These are phyloP conservation scores for Crypturellus undulatus DNA, from an alignment of 2,113 vertebrate genomes.

Conservation along the genomic window DNA sequence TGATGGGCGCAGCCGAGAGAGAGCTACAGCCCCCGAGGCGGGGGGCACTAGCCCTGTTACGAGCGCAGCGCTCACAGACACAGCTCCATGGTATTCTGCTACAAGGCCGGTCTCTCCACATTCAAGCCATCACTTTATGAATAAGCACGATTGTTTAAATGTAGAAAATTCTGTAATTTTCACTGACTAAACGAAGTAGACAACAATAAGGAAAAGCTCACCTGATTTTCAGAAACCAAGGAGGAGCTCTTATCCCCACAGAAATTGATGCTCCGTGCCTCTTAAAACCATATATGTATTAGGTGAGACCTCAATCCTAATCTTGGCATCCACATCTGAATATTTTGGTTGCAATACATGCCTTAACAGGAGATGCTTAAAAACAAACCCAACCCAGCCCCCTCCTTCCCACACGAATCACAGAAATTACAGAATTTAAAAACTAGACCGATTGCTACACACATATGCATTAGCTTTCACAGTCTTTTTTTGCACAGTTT, in stretches of 20 bases:
- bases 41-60: neutral
- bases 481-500: constrained; percentile 16
- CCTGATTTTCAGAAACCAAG: neutral
- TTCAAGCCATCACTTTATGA: neutral
- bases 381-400: neutral
- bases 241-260: neutral
- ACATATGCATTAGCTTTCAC: neutral
- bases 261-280: neutral
- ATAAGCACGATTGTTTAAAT: neutral
- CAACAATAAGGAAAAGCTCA: neutral
- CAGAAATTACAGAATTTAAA: neutral
- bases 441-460: neutral
- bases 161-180: neutral
- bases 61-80: neutral
- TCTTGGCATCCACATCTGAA: neutral
- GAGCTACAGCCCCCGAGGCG: neutral
- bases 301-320: neutral
- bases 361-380: neutral
- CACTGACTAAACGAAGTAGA: neutral
- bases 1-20: neutral
- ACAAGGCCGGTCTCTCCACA: neutral
- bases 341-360: neutral
- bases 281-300: neutral
- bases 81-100: neutral
- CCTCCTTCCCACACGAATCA: neutral